Conservation (phyloP, 2,888 invertebrate species). For the Hypsopygia costalis region DNA sequence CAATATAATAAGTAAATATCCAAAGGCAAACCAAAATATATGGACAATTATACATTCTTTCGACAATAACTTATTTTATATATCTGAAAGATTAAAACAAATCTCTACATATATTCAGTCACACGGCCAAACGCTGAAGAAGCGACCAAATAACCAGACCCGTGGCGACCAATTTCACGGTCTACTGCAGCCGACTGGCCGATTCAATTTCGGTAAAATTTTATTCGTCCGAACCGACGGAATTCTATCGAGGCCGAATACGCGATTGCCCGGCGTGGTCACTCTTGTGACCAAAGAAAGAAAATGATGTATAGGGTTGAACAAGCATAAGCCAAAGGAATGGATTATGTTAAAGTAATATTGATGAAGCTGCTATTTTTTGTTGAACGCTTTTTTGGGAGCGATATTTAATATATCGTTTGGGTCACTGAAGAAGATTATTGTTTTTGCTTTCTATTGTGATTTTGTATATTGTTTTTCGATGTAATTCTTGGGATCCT, state of each 20-base stretch:
- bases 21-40: too few species aligned
- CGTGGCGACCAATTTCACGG: constrained; percentile 73
- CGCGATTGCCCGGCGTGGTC: constrained; percentile 41
- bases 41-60: too few species aligned
- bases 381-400: background rate
- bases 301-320: constrained; percentile 9
- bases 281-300: constrained; percentile 28
- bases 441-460: constrained; percentile 16
- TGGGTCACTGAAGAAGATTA: constrained; percentile 15
- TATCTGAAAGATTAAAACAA: too few species aligned
- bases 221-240: constrained; percentile 68
- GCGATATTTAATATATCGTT: background rate
- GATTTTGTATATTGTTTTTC: too few species aligned
- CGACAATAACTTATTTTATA: too few species aligned
- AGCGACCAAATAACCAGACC: constrained; percentile 54
- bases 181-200: constrained; percentile 61
- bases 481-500: too few species aligned
- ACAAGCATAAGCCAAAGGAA: constrained; percentile 26
- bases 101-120: too few species aligned
- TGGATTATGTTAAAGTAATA: constrained; percentile 19
- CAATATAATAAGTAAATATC: too few species aligned
- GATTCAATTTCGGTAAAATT: constrained; percentile 78
- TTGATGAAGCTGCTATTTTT: constrained; percentile 14
- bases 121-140: constrained; percentile 50
- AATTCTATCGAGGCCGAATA: constrained; percentile 61